Base-by-base conservation (phyloP, 2,113 vertebrate species). In the Scomber japonicus region DNA sequence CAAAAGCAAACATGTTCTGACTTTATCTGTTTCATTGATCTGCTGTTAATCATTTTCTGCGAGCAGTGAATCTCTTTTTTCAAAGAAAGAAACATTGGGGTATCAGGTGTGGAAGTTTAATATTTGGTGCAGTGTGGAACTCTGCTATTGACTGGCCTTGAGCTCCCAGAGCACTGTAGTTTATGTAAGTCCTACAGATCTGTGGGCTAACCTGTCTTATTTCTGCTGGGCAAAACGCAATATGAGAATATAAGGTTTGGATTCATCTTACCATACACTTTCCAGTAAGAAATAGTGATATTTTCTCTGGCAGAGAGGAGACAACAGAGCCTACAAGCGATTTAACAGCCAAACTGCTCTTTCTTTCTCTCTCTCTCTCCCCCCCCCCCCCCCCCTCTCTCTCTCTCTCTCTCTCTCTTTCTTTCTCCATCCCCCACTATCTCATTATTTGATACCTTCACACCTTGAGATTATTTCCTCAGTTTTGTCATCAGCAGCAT, bases 381-480 rank as follows among this genome's bases (percentile, higher is more conserved):
- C 30, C 7, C 35, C 17, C 64, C 31, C 45, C 63, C 64, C 50
- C 74, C 51, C 46, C 30, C 71, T 76, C 67, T 82, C 72, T 46
- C 13, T 75, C 71, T 35, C 16, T 0, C 45, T 53, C 19, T 16
- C 14, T 56, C 45, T 53, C 19, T 16, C 14, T 56, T 54, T 31
- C 71, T 49, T 7, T 40, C 6, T 40, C 35, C 35, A 24, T 9
- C 35, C 19, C 64, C 44, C 45, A 44, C 46, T 35, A 73, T 76
- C 67, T 82, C 72, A 85, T 89, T 63, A 81, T 72, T 71, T 82
- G 13, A 65, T 77, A 64, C 78, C 71, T 83, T 66, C 59, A 75
- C 86, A 89, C 88, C 66, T 84, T 80, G 24, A 72, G 65, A 90
- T 90, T 65, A 87, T 87, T 73, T 82, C 44, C 44, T 63, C 9